phyloP scores from a whole-genome alignment of 2,888 invertebrate genomes.

The Lasioglossum leucozonium region DNA sequence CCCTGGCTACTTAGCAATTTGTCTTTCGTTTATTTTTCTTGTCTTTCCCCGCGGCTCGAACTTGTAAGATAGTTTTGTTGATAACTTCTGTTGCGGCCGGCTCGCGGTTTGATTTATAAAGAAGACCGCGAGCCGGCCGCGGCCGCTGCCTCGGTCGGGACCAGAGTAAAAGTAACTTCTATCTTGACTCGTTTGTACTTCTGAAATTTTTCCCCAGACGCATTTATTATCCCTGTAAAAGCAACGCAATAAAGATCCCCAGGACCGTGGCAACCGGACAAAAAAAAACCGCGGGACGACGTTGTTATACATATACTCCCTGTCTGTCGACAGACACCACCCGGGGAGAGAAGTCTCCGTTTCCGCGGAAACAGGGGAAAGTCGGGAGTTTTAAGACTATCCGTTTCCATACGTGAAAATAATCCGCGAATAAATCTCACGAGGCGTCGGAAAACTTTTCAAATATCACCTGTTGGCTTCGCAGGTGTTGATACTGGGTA shows the following conservation, averaged over 20 bases:
- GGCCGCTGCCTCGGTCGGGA: not conserved
- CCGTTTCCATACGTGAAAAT: constrained; percentile 42
- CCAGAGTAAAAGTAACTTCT: constrained; percentile 34
- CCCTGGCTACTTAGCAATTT: constrained; percentile 8
- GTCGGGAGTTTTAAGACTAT: constrained; percentile 21
- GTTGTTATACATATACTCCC: not conserved
- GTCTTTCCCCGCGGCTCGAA: constrained; percentile 17
- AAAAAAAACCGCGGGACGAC: not conserved
- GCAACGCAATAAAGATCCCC: constrained; percentile 39
- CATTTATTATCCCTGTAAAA: constrained; percentile 46
- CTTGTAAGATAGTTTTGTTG: constrained; percentile 23
- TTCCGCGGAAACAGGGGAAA: constrained; percentile 2
- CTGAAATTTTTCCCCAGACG: constrained; percentile 30
- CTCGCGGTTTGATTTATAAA: constrained; percentile 42
- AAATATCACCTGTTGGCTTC: constrained; percentile 59
- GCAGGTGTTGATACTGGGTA: constrained; percentile 4
- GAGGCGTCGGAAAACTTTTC: constrained; percentile 48
- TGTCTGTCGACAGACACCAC: constrained; percentile 7
- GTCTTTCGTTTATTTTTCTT: not conserved
- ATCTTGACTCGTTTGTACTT: constrained; percentile 43
- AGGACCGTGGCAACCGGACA: not conserved
- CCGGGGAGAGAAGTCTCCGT: not conserved
- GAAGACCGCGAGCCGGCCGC: constrained; percentile 10
- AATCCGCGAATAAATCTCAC: constrained; percentile 50
- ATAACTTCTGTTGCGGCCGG: constrained; percentile 25